Percentiles rank a stretch among this genome's conserved stretches.
These are phyloP conservation scores for Dinocampus coccinellae DNA, from an alignment of 2,888 invertebrate genomes.

Conservation along the genomic window DNA sequence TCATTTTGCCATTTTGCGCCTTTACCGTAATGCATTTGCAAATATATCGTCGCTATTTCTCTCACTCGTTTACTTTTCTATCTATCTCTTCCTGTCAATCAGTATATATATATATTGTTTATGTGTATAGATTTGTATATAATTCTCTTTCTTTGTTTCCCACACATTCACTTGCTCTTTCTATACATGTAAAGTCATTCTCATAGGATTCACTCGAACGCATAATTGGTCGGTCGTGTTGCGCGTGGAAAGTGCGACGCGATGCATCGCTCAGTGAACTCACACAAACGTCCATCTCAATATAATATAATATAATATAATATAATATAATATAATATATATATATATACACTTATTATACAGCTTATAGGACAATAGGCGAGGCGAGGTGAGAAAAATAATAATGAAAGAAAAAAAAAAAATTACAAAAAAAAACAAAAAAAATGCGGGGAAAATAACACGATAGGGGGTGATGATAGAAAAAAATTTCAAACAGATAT, in stretches of 20 bases:
- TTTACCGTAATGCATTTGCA: no score
- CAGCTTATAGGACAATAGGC: background rate
- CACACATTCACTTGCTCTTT: background rate
- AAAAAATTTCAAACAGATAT: background rate
- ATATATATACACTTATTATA: background rate
- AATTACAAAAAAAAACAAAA: background rate
- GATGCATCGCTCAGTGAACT: conserved; percentile 14
- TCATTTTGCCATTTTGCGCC: no score
- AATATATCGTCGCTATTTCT: no score
- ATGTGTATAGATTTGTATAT: no score
- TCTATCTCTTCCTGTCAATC: no score
- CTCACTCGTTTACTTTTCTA: no score
- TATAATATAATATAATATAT: no score
- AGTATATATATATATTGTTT: no score
- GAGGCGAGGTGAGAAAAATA: background rate
- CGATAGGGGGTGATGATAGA: background rate
- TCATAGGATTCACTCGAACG: conserved; percentile 17
- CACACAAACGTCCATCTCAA: background rate
- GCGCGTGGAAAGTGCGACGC: conserved; percentile 8
- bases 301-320: background rate
- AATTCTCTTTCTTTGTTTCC: background rate
- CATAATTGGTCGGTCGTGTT: conserved; percentile 22
- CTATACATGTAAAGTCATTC: background rate
- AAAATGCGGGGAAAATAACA: background rate
- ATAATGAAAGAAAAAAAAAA: background rate